Evolutionary conservation across 2,797 vertebrate species (phyloP), one percentile per base, ranked within the genome.

Genomic region (Phrynocephalus vlangalii): DNA sequence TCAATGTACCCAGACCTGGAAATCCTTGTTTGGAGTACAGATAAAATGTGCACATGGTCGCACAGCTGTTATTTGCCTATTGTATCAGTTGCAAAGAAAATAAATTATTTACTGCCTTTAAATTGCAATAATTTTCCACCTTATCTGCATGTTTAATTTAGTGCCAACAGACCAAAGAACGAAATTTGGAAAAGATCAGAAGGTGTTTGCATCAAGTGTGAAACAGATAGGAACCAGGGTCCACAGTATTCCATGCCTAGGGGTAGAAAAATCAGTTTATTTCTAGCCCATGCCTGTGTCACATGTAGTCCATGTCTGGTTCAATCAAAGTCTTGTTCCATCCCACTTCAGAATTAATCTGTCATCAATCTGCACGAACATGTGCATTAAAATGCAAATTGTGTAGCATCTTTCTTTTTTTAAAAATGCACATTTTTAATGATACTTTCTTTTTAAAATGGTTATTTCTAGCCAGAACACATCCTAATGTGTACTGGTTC

Each of bases 1-100:
- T 71, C 67, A 79, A 71, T 79, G 56, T 79, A 86, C 11, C 52
- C 22, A 79, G 48, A 56, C 56, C 56, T 71, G 67, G 76, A 79
- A 71, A 52, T 82, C 11, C 1, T n/a, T 77, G 5, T 85, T n/a
- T 78, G 66, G 44, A 77, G 38, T 50, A 22, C 28, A 67, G 20
- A 63, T 13, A n/a, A 85, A 85, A 78, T 22, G n/a, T 67, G 24
- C 30, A 38, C 15, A 33, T 79, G 56, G 30, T 71, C 28, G 1
- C 68, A 56, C 77, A 71, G 28, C 68, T 30, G 16, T 3, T n/a
- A 77, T 60, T 67, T 26, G n/a, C 5, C 63, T 77, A 77, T 48
- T 67, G 16, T 66, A 50, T 50, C 38, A 63, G 26, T 3, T 15
- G 1, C 4, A 26, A 28, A 75, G 11, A 44, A 73, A n/a, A 72